Conservation (phyloP, 2,797 vertebrate genomes). For the Scolopax bukidnonensis region DNA sequence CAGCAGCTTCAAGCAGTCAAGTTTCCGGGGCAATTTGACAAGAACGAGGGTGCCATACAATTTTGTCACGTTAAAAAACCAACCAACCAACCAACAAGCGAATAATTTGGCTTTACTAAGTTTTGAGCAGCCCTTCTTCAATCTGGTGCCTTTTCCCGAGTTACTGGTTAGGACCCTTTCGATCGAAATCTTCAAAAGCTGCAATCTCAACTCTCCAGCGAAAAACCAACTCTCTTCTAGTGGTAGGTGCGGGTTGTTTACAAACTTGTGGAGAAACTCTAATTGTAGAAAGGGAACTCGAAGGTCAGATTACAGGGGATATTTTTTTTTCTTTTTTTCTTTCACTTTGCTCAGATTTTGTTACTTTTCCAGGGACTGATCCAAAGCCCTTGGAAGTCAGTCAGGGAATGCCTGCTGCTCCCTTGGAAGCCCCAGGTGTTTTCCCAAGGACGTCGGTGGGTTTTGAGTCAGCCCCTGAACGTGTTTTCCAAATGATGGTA, state of each 20-base stretch:
- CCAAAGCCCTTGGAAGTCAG: background rate
- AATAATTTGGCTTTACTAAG: slow-evolving; percentile 23
- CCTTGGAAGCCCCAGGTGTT: background rate
- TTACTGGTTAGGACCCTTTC: background rate
- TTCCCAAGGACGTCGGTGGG: fast-evolving
- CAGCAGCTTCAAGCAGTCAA: background rate
- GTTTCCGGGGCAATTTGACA: background rate
- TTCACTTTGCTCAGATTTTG: slow-evolving; percentile 4
- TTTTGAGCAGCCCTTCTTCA: slow-evolving; percentile 59
- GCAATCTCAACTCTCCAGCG: background rate
- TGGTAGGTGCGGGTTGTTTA: slow-evolving; percentile 11
- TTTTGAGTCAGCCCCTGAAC: background rate
- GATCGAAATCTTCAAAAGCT: background rate
- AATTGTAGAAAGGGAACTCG: background rate
- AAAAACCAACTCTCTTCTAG: slow-evolving; percentile 21
- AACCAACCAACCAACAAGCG: background rate
- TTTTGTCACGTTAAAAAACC: background rate
- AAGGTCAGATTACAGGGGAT: slow-evolving; percentile 36
- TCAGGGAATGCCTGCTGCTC: background rate
- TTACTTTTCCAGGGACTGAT: slow-evolving; percentile 24
- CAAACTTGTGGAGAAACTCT: background rate
- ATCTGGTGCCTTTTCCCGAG: slow-evolving; percentile 10
- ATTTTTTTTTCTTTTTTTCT: background rate
- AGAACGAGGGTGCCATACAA: background rate
- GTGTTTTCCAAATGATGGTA: background rate